Percentiles rank a stretch among this genome's conserved stretches.
Evolutionary conservation across 2,797 vertebrate genomes (phyloP).

Genomic region (Falco naumanni): DNA sequence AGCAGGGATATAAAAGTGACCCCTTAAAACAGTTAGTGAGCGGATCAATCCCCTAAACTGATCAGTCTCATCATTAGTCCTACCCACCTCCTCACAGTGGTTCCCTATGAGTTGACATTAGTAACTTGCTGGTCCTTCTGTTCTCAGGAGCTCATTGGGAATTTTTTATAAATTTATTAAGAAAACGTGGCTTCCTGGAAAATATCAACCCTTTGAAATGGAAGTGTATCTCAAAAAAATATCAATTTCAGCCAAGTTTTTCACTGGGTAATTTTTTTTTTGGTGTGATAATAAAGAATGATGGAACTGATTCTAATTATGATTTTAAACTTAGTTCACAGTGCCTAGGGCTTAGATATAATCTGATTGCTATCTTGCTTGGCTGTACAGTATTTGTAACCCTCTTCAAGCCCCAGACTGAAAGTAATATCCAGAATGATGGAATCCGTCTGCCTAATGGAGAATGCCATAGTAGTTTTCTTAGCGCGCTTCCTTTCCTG

Average conservation of each 20-base stretch:
- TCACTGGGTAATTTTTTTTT: neutral
- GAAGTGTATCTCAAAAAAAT: neutral
- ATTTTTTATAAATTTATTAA: neutral
- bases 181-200: neutral
- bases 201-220: neutral
- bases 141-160: neutral
- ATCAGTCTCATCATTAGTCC: neutral
- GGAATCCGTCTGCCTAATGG: neutral
- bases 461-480: neutral
- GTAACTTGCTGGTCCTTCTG: neutral
- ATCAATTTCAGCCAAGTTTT: neutral
- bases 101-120: neutral
- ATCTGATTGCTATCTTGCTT: neutral
- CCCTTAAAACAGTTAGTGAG: neutral
- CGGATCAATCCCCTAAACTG: neutral
- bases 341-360: neutral
- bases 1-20: neutral
- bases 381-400: neutral
- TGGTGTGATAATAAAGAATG: neutral
- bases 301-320: conserved; percentile 25
- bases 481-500: neutral
- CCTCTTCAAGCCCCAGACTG: neutral
- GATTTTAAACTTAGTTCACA: neutral
- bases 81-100: neutral
- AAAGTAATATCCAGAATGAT: neutral